These are phyloP conservation scores for Arctopsyche grandis DNA, from an alignment of 1,140 invertebrate species.

Conservation along the genomic window DNA sequence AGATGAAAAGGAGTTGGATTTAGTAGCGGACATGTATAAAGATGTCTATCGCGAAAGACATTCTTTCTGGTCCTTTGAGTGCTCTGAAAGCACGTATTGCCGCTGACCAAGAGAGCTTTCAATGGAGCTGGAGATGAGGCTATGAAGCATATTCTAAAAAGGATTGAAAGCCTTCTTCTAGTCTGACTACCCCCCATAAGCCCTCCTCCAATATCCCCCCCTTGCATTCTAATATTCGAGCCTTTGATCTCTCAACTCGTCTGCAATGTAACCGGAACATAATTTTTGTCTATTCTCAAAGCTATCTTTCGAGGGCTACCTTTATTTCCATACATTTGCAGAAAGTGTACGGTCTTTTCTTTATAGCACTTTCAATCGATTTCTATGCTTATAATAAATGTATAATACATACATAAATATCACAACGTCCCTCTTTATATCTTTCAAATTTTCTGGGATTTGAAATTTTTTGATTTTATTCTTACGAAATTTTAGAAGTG, in stretches of 20 bases:
- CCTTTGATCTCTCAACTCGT: not conserved
- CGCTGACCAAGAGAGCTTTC: constrained; percentile 15
- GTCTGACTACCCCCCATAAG: not conserved
- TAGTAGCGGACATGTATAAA: not conserved
- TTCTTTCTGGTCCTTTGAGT: constrained; percentile 14
- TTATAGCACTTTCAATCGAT: no score
- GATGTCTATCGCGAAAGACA: constrained; percentile 28
- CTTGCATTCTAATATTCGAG: constrained; percentile 19
- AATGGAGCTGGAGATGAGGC: constrained; percentile 11
- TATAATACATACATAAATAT: no score
- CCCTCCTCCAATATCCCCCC: not conserved
- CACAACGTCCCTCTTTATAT: no score
- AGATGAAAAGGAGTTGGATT: not conserved
- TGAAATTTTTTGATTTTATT: no score
- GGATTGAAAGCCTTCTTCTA: constrained; percentile 17
- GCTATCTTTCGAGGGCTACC: not conserved
- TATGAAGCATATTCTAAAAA: constrained; percentile 14
- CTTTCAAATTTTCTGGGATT: no score
- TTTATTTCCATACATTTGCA: no score
- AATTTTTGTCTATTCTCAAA: constrained; percentile 3
- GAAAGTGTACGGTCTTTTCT: no score
- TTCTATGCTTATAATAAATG: no score
- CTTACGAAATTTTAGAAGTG: no score
- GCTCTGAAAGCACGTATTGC: not conserved
- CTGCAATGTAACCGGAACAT: not conserved